Base-by-base conservation (phyloP, 2,797 vertebrate species). In the Enteromius afrohamiltoni region DNA sequence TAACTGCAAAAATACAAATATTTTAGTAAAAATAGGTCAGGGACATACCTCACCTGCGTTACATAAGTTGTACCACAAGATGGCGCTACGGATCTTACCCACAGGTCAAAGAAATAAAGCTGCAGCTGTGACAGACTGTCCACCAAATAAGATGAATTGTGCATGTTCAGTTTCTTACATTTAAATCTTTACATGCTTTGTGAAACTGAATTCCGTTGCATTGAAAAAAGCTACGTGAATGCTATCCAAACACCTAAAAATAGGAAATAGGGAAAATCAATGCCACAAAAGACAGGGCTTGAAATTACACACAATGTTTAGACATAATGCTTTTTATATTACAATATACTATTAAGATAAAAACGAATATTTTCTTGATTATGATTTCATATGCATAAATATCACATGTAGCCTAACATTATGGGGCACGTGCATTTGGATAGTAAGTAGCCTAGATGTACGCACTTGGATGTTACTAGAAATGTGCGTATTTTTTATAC, bases 21-120 rank as follows among this genome's bases (percentile, higher is more conserved):
- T 58, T 23, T 58, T 23, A 60, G n/a, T 23, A 58, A 13, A 62
- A 62, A 31, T 26, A 64, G 60, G 6, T 31, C 29, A 64, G 6
- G 16, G 6, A 64, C 3, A 40, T 2, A 40, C 76, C 26, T 78
- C 60, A 2, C 16, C 16, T 65, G 62, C 62, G 62, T 65, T 34
- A 65, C 29, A 74, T n/a, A 31, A 13, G 14, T 14, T 40, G 17
- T 10, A 26, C 47, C 80, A 68, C 34, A 49, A 55, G 80, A 76
- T 82, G 62, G 80, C 80, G 71, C 60, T n/a, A 14, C 40, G 16
- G 19, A 21, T 68, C 71, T 82, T 42, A 75, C 31, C 34, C 47
- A 42, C 6, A 1, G 16, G 11, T 42, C 47, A 34, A 21, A 60
- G n/a, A 34, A 49, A 34, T 31, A 2, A 19, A n/a, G 29, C 58